Conservation (phyloP, 1,140 invertebrate species). For the Musca vetustissima region DNA sequence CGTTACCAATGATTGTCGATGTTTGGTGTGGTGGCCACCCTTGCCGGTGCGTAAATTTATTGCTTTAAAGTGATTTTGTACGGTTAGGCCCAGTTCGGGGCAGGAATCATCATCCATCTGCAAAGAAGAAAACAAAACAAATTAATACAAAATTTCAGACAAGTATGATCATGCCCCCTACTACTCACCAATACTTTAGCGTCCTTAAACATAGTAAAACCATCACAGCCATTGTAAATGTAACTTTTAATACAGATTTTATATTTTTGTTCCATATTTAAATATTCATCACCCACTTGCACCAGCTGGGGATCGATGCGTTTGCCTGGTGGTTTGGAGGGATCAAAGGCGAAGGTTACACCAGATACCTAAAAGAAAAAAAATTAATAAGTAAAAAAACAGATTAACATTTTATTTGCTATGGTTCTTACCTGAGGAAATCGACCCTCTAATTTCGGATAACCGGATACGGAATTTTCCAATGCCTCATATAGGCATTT, state of each 20-base stretch:
- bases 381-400: not conserved
- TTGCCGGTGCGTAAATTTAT: conserved; percentile 76
- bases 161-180: not conserved
- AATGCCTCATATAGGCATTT: conserved; percentile 70
- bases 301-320: conserved; percentile 73
- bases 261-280: conserved; percentile 73
- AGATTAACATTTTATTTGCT: not conserved
- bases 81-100: conserved; percentile 75
- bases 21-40: conserved; percentile 71
- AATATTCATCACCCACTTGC: conserved; percentile 80
- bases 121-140: conserved; percentile 24
- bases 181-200: conserved; percentile 69
- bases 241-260: conserved; percentile 82
- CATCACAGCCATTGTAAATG: conserved; percentile 77
- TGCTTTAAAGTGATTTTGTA: conserved; percentile 87
- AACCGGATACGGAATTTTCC: conserved; percentile 76
- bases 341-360: conserved; percentile 83
- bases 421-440: conserved; percentile 78
- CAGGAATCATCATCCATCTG: conserved; percentile 81
- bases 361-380: conserved; percentile 64
- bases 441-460: conserved; percentile 78
- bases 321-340: conserved; percentile 67
- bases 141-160: not conserved
- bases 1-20: conserved; percentile 80
- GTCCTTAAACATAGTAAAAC: conserved; percentile 77